These are phyloP conservation scores for Drosophila diplacantha DNA, from an alignment of 2,888 invertebrate genomes.

Conservation along the genomic window DNA sequence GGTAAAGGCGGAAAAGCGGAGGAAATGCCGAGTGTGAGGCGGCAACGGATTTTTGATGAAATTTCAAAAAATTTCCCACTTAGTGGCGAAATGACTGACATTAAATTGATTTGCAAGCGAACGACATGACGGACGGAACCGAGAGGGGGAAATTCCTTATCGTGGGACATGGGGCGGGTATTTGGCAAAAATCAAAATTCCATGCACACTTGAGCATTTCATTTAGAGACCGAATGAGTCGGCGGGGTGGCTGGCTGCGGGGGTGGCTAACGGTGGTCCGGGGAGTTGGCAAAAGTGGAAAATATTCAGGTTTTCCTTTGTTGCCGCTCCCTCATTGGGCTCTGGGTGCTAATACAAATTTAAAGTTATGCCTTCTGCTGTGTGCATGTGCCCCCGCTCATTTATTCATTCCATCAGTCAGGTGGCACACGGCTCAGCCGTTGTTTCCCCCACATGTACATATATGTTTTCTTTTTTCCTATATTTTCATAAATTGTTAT, in stretches of 20 bases:
- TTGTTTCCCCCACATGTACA: slow-evolving; percentile 1
- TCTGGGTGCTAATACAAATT: slow-evolving; percentile 71
- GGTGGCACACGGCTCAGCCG: slow-evolving; percentile 28
- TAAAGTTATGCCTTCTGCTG: slow-evolving; percentile 65
- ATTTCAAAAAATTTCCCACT: slow-evolving; percentile 72
- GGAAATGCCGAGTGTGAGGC: slow-evolving; percentile 11
- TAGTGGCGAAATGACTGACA: slow-evolving; percentile 73
- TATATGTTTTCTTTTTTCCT: slow-evolving; percentile 14
- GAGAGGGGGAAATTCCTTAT: slow-evolving; percentile 30
- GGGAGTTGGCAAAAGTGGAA: slow-evolving; percentile 63
- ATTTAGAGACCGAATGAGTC: slow-evolving; percentile 67
- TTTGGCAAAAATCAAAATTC: slow-evolving; percentile 74
- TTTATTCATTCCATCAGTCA: slow-evolving; percentile 68
- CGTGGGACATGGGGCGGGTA: slow-evolving; percentile 1
- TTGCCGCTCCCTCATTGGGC: slow-evolving; percentile 61
- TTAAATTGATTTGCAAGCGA: slow-evolving; percentile 76
- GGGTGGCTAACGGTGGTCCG: slow-evolving; percentile 13
- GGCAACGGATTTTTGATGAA: slow-evolving; percentile 73
- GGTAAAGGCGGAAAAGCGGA: slow-evolving; percentile 20
- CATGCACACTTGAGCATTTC: slow-evolving; percentile 76
- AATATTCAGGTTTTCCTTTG: slow-evolving; percentile 55
- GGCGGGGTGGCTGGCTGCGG: not conserved
- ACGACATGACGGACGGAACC: slow-evolving; percentile 73
- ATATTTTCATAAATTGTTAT: slow-evolving; percentile 54
- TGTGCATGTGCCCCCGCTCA: slow-evolving; percentile 49